Evolutionary conservation across 2,888 invertebrate species (phyloP).

Genomic region (Ganaspis brasiliensis): DNA sequence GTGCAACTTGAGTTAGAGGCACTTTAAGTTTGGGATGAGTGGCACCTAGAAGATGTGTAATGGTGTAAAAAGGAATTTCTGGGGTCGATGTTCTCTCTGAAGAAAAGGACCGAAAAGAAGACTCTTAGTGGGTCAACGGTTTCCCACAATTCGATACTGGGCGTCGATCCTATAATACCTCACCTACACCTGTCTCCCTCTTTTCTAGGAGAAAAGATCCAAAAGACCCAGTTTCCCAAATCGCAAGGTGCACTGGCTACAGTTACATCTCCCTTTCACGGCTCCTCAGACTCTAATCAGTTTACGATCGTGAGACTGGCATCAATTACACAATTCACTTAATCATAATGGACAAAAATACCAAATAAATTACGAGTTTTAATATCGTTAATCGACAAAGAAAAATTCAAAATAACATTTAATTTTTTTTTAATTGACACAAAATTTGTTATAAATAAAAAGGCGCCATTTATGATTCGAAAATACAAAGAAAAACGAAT

Average conservation of each 20-base stretch:
- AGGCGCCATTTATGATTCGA: too few species aligned
- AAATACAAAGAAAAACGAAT: too few species aligned
- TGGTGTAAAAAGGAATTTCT: conserved; percentile 62
- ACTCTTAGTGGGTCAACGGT: conserved; percentile 67
- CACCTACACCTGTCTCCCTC: conserved; percentile 62
- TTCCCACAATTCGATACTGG: conserved; percentile 71
- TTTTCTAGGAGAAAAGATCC: conserved; percentile 30
- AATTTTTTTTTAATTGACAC: too few species aligned
- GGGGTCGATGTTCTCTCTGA: conserved; percentile 62
- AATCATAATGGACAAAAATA: too few species aligned
- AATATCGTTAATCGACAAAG: too few species aligned
- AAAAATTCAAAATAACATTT: too few species aligned
- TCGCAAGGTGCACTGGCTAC: conserved; percentile 34
- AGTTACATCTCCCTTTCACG: background rate
- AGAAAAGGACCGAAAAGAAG: conserved; percentile 56
- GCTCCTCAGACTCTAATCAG: background rate
- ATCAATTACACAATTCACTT: background rate
- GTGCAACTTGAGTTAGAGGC: conserved; percentile 26
- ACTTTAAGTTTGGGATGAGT: conserved; percentile 32
- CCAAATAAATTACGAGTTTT: too few species aligned
- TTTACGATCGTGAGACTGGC: background rate
- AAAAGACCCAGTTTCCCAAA: conserved; percentile 26
- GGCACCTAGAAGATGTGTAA: conserved; percentile 44
- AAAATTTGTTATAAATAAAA: too few species aligned
- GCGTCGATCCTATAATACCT: conserved; percentile 52